Evolutionary conservation across 2,888 invertebrate species (phyloP).

Genomic region (Strigamia transsilvanica): DNA sequence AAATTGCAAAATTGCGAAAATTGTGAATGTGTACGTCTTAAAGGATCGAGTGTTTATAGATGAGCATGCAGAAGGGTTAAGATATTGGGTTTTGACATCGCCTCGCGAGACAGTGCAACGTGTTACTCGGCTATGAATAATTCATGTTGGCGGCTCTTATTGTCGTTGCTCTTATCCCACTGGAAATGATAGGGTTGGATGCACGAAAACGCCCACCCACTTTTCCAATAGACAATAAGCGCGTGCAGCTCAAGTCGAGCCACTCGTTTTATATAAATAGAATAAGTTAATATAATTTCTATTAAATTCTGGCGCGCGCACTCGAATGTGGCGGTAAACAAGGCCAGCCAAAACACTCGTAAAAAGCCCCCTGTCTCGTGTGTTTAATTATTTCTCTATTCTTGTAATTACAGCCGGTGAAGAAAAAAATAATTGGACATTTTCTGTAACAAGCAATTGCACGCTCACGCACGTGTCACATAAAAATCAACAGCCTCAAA

Average conservation of each 20-base stretch:
- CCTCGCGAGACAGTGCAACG: slow-evolving; percentile 4
- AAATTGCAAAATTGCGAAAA: no score
- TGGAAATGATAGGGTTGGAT: slow-evolving; percentile 47
- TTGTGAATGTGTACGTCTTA: no score
- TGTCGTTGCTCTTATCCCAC: slow-evolving; percentile 34
- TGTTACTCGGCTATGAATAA: slow-evolving; percentile 32
- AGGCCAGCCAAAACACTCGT: not conserved
- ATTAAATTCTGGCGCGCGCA: not conserved
- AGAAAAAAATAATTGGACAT: slow-evolving; percentile 30
- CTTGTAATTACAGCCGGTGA: not conserved
- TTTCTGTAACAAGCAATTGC: slow-evolving; percentile 35
- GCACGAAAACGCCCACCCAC: slow-evolving; percentile 29
- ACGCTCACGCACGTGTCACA: slow-evolving; percentile 34
- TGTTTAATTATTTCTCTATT: not conserved
- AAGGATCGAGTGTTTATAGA: not conserved
- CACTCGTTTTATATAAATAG: slow-evolving; percentile 13
- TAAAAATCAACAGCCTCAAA: slow-evolving; percentile 1
- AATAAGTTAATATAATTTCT: slow-evolving; percentile 11
- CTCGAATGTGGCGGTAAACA: not conserved
- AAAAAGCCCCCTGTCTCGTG: not conserved
- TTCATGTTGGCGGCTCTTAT: slow-evolving; percentile 19
- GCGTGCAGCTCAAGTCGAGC: slow-evolving; percentile 2
- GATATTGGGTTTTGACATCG: slow-evolving; percentile 30
- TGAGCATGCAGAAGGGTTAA: slow-evolving; percentile 9
- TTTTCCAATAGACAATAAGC: slow-evolving; percentile 33